Evolutionary conservation across 2,888 invertebrate genomes (phyloP), one percentile per base, ranked within the genome.

Genomic region (Dilophus febrilis): DNA sequence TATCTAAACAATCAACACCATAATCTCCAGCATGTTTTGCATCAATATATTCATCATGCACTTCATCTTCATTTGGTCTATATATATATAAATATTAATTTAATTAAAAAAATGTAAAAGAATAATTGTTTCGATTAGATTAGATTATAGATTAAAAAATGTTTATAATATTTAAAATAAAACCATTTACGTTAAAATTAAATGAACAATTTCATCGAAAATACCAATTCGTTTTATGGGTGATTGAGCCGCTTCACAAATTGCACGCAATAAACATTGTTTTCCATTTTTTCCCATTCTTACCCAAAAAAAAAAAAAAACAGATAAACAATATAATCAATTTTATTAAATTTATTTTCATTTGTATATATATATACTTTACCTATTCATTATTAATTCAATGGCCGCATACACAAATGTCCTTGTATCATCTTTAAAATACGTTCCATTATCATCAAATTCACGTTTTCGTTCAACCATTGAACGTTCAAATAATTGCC

Each of bases 201-300:
- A 16, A 34, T 39, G 33, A n/a, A 39, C 22, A 18, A 39, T 39
- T 34, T 39, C 39, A 4, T 39, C 34, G n/a, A 39, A 39, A 27
- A 39, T 19, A n/a, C 39, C 18, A 18, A 16, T 16, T 13, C 17
- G 28, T 12, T 17, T 17, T 13, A 39, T 34, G 1, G 51, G 50
- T 39, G 56, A 56, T 40, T 61, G 58, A 2, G 66, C 65, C 1
- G 67, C 65, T 37, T 64, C 62, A 49, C 69, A 69, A 37, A 69
- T 58, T 2, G 68, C 63, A 37, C 64, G 66, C 28, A 66, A 50
- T 2, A 69, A 59, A 50, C 69, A 69, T 22, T 64, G 57, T 44
- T 57, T 59, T 1, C 70, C 70, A 44, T 59, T 50, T 31, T 52
- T 51, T 13, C 55, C 57, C 27, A 55, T 55, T 32, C 61, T 63